phyloP scores from a whole-genome alignment of 2,113 vertebrate species.

The Arizona elegans region DNA sequence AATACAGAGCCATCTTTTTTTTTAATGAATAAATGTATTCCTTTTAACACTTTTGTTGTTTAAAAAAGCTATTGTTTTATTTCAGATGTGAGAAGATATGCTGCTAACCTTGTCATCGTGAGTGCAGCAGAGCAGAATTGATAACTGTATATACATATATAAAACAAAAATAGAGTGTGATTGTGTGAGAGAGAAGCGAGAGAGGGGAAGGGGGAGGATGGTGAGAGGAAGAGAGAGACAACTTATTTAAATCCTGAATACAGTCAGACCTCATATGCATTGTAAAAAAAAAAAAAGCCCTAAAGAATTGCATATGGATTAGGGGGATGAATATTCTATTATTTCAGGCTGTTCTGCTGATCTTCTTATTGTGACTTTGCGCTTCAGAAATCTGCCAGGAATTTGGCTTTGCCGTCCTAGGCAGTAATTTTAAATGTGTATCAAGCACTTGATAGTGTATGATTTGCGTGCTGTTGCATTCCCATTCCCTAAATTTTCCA shows the following conservation, averaged over 20 bases:
- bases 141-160: slow-evolving; percentile 72
- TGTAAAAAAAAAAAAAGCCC: slow-evolving; percentile 80
- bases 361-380: slow-evolving; percentile 88
- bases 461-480: slow-evolving; percentile 85
- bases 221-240: slow-evolving; percentile 68
- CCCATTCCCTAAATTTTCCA: slow-evolving; percentile 80
- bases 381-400: slow-evolving; percentile 84
- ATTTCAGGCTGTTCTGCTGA: slow-evolving; percentile 96
- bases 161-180: slow-evolving; percentile 62
- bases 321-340: slow-evolving; percentile 99
- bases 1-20: slow-evolving; percentile 22
- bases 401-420: slow-evolving; percentile 78
- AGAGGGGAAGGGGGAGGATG: not conserved
- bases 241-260: slow-evolving; percentile 86
- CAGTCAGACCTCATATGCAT: slow-evolving; percentile 84
- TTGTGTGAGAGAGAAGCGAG: not conserved
- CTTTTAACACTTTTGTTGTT: slow-evolving; percentile 64
- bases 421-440: slow-evolving; percentile 84
- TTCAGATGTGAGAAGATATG: slow-evolving; percentile 66
- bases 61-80: slow-evolving; percentile 73
- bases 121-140: slow-evolving; percentile 72
- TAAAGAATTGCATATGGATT: slow-evolving; percentile 99
- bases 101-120: slow-evolving; percentile 72
- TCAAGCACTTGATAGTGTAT: slow-evolving; percentile 89
- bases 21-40: slow-evolving; percentile 66